These are phyloP conservation scores for Tyria jacobaeae DNA, from an alignment of 2,888 invertebrate genomes.

Conservation along the genomic window DNA sequence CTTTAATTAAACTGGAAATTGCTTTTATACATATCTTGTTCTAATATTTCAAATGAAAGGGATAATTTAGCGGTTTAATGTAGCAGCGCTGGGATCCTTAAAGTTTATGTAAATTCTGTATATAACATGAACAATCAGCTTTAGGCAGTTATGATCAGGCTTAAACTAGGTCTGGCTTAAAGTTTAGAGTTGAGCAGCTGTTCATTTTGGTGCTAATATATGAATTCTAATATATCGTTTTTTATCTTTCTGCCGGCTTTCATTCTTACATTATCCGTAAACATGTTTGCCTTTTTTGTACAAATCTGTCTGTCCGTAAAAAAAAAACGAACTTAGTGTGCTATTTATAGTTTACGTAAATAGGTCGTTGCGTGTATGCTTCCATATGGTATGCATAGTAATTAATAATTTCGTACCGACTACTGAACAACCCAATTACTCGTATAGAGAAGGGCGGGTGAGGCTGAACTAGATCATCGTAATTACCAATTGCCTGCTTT, in stretches of 20 bases:
- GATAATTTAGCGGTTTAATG: background rate
- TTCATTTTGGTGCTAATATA: too few species aligned
- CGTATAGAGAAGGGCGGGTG: constrained; percentile 41
- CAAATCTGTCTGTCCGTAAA: constrained; percentile 15
- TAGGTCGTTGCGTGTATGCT: constrained; percentile 32
- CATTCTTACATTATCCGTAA: background rate
- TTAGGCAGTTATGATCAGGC: too few species aligned
- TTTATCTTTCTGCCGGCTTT: background rate
- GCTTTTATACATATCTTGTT: background rate
- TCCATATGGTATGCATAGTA: constrained; percentile 59
- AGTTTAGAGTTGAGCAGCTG: too few species aligned
- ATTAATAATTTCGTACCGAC: constrained; percentile 63
- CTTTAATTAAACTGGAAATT: background rate
- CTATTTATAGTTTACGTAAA: constrained; percentile 42
- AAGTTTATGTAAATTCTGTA: too few species aligned
- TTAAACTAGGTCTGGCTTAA: too few species aligned
- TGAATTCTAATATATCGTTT: too few species aligned
- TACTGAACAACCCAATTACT: constrained; percentile 56
- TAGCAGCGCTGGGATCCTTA: background rate
- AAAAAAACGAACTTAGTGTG: constrained; percentile 34
- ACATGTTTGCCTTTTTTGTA: constrained; percentile 8
- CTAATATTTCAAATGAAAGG: background rate
- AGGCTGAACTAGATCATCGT: constrained; percentile 31
- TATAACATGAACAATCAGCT: too few species aligned
- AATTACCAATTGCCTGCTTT: constrained; percentile 42